Base-by-base conservation (phyloP, 2,888 invertebrate species). In the Glaucopsyche alexis region DNA sequence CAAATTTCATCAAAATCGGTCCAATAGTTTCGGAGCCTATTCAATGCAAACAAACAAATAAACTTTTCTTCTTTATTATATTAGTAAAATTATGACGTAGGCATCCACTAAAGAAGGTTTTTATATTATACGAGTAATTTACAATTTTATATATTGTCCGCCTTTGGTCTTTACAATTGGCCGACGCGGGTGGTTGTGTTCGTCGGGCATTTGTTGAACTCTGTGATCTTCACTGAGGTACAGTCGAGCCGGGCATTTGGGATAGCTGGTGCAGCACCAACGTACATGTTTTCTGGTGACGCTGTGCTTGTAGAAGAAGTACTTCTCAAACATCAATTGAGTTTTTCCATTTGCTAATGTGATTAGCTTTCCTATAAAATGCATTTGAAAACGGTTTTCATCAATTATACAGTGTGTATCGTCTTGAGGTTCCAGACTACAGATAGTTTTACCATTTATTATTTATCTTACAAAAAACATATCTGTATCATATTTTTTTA, bases 211-310 rank as follows among this genome's bases (percentile, higher is more conserved):
- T 3, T 50, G 71, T 0, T 64, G 40, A 9, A 79, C 72, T 1
- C 70, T 7, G 74, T 78, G 67, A 11, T 76, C 40, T 2, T 75
- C 74, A 14, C 76, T 71, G 1, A 75, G 74, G 19, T 72, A 74
- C 7, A 80, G 67, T 11, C 71, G 76, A 0, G 80, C 78, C 71
- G 78, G 81, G 75, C 83, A 83, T 11, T 73, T 78, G 0, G 81
- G 81, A 49, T 77, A 42, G 75, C n/a, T 76, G 0, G 81, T 82
- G 73, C 83, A 84, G 16, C n/a, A n/a, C n/a, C n/a, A n/a, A n/a
- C n/a, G n/a, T n/a, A n/a, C n/a, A n/a, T n/a, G n/a, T n/a, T n/a
- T 71, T 7, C 73, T 72, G 2, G 75, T 74, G 4, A 45, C 49
- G 71, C 81, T 79, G 64, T 78, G 78, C 16, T 65, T 79, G 72